A percentile compares a stretch with the other conserved stretches of the same genome.
These are phyloP conservation scores for Ernsta delagoae DNA, from an alignment of 2,888 invertebrate genomes.

Conservation along the genomic window DNA sequence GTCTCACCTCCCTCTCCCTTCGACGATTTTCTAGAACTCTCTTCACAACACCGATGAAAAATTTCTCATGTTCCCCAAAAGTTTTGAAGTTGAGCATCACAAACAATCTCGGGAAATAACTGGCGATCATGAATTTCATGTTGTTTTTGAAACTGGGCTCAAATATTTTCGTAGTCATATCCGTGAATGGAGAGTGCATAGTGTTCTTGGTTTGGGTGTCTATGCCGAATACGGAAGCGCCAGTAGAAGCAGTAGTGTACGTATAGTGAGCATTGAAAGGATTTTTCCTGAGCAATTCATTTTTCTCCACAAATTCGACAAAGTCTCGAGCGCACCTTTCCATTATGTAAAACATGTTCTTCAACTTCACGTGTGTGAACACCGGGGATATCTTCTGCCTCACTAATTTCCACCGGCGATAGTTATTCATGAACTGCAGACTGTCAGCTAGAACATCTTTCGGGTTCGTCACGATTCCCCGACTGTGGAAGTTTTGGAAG, in stretches of 20 bases:
- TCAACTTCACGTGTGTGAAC: conserved; percentile 66
- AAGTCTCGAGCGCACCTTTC: conserved; percentile 63
- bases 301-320: conserved; percentile 51
- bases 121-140: conserved; percentile 47
- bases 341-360: conserved; percentile 69
- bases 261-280: conserved; percentile 59
- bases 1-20: conserved; percentile 44
- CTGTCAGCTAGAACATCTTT: conserved; percentile 63
- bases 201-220: conserved; percentile 59
- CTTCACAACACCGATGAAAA: conserved; percentile 62
- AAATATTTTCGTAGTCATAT: conserved; percentile 57
- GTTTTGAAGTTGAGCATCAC: conserved; percentile 54
- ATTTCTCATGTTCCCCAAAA: conserved; percentile 60
- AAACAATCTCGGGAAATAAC: conserved; percentile 52
- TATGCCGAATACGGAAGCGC: conserved; percentile 72
- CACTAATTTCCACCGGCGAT: conserved; percentile 63
- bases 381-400: conserved; percentile 68
- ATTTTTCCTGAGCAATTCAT: conserved; percentile 41
- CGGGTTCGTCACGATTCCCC: conserved; percentile 56
- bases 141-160: conserved; percentile 48
- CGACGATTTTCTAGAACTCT: conserved; percentile 55
- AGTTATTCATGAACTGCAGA: conserved; percentile 60
- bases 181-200: conserved; percentile 65
- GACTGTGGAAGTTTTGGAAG: conserved; percentile 60
- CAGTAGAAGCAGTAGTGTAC: conserved; percentile 64